Conservation (phyloP, 2,797 vertebrate genomes). For the Gymnothorax reevesii region DNA sequence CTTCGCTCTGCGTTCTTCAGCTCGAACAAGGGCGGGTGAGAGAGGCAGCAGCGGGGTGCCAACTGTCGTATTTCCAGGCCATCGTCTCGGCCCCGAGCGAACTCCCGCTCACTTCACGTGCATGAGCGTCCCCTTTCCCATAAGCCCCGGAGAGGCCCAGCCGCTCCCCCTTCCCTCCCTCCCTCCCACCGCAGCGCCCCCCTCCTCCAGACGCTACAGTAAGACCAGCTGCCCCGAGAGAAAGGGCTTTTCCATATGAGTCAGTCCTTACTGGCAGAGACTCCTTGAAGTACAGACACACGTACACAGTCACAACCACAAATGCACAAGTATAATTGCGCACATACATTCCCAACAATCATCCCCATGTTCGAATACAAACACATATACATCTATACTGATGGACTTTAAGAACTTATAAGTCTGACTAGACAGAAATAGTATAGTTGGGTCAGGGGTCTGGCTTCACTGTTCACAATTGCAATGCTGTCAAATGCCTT, state of each 20-base stretch:
- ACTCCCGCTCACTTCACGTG: neutral
- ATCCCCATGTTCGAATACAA: neutral
- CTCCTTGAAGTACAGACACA: neutral
- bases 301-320: neutral
- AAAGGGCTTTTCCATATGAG: conserved; percentile 9
- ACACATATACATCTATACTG: no score
- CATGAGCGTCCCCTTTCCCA: neutral
- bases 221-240: neutral
- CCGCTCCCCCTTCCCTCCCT: neutral
- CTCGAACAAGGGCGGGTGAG: neutral
- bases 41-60: neutral
- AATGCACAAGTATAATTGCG: neutral
- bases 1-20: neutral
- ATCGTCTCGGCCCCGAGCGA: neutral
- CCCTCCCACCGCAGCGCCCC: neutral
- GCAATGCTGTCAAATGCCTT: no score
- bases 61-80: neutral
- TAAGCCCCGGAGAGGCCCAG: no score
- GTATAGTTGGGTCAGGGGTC: no score
- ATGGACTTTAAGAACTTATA: no score
- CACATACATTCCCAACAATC: neutral
- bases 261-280: conserved; percentile 34
- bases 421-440: no score
- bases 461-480: no score
- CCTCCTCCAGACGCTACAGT: neutral